Percentiles rank a stretch among this genome's conserved stretches.
Evolutionary conservation across 1,140 invertebrate species (phyloP).

Genomic region (Hyphantria cunea): DNA sequence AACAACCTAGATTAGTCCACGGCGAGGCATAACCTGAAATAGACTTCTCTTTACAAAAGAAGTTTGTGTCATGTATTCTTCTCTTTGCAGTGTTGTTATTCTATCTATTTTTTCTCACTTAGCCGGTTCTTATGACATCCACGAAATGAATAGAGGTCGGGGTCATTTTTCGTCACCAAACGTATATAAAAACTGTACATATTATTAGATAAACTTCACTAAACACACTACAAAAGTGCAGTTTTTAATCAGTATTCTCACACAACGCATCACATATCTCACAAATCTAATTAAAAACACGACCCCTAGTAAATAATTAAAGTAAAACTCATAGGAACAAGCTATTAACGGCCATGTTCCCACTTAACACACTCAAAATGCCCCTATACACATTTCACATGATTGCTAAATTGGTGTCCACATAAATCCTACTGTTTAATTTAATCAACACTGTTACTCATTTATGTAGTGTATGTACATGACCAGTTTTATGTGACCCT

Average conservation of each 20-base stretch:
- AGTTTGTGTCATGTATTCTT: too few relatives aligned
- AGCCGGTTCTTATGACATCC: too few relatives aligned
- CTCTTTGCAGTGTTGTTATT: too few relatives aligned
- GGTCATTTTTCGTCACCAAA: too few relatives aligned
- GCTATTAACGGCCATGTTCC: constrained; percentile 48
- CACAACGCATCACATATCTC: constrained; percentile 19
- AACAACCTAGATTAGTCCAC: too few relatives aligned
- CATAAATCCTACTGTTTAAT: constrained; percentile 76
- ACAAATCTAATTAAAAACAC: constrained; percentile 15
- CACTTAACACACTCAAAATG: constrained; percentile 53
- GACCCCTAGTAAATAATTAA: constrained; percentile 14
- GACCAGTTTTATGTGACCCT: constrained; percentile 52
- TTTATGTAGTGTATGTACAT: constrained; percentile 36
- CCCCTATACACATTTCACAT: constrained; percentile 71
- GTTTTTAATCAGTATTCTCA: background rate
- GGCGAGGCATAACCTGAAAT: too few relatives aligned
- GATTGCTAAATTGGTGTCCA: constrained; percentile 72
- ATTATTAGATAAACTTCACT: constrained; percentile 12
- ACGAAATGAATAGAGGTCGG: too few relatives aligned
- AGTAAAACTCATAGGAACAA: constrained; percentile 25
- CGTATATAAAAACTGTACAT: too few relatives aligned
- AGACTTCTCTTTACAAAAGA: too few relatives aligned
- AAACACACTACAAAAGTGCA: background rate
- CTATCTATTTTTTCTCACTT: too few relatives aligned
- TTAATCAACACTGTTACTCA: constrained; percentile 70